Evolutionary conservation across 2,888 invertebrate species (phyloP), one percentile per base, ranked within the genome.

Genomic region (Sphaerophoria rueppellii): DNA sequence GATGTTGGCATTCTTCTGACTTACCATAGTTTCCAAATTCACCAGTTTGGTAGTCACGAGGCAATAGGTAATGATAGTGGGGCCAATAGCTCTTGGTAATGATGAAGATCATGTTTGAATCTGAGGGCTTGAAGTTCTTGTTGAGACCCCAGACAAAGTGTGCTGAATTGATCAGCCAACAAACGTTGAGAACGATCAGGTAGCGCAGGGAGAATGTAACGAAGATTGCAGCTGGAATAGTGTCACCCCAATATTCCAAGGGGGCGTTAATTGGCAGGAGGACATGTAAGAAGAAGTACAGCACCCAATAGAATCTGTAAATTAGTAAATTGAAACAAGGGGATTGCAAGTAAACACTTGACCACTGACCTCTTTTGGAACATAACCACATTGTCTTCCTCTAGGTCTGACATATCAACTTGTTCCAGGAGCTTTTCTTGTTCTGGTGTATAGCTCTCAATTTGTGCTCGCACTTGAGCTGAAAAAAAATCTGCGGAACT

Each of bases 321-420:
- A 87, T 70, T 54, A 4, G 14, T 4, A 11, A 7, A 54, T 11
- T 54, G n/a, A 72, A 40, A 50, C 46, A 16, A 60, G 40, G 46
- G 57, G 16, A 16, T 9, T 14, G 1, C 1, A 43, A 12, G 35
- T 50, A n/a, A 52, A 24, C 0, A 35, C 24, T 16, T 0, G 4
- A 0, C 11, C 35, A 61, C 92, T 92, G 91, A 96, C 96, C 93
- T 95, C 89, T 95, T 95, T 91, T 98, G 98, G 89, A 96, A 95
- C 94, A 95, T 95, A 6, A 97, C 95, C 32, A 97, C 93, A 24
- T 93, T 93, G 91, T 98, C 98, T 0, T 91, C 91, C 86, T 96
- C 95, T 12, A 98, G 91, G 89, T 98, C 98, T 0, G 94, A 93
- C 94, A 97, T 94, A 88, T 98, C 96, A 52, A 98, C 93, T 9